These are phyloP conservation scores for Champsocephalus esox DNA, from an alignment of 2,797 vertebrate species.

Conservation along the genomic window DNA sequence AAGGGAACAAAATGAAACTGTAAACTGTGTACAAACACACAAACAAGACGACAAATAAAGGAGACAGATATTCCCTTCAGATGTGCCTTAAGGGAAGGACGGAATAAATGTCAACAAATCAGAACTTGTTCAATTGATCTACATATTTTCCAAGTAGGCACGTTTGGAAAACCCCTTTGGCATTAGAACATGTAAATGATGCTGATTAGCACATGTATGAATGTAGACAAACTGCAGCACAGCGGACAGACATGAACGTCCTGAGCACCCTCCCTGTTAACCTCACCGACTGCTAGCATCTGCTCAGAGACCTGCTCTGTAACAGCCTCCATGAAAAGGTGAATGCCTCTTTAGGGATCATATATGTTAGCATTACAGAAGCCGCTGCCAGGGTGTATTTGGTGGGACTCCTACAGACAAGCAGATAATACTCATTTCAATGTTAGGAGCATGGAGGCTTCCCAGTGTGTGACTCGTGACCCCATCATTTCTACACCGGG, in stretches of 20 bases:
- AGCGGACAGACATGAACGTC: neutral
- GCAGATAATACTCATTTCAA: neutral
- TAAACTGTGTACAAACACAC: neutral
- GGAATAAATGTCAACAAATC: constrained; percentile 2
- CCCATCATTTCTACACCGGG: neutral
- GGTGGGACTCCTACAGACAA: neutral
- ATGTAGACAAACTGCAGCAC: neutral
- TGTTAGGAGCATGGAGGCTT: neutral
- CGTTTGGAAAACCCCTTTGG: neutral
- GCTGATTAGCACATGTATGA: neutral
- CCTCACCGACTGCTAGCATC: neutral
- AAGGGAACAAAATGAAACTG: neutral
- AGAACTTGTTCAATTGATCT: neutral
- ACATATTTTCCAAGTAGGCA: neutral
- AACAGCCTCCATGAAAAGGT: neutral
- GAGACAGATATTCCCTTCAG: neutral
- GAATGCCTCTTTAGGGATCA: too few relatives aligned
- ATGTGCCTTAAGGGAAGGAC: neutral
- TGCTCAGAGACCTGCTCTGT: neutral
- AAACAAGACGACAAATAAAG: constrained; percentile 13
- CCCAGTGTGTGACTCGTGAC: neutral
- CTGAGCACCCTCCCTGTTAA: neutral
- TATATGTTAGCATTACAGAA: neutral
- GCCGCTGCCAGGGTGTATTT: neutral
- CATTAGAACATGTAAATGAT: neutral